phyloP scores from a whole-genome alignment of 2,113 vertebrate genomes.

The Halichoerus grypus region DNA sequence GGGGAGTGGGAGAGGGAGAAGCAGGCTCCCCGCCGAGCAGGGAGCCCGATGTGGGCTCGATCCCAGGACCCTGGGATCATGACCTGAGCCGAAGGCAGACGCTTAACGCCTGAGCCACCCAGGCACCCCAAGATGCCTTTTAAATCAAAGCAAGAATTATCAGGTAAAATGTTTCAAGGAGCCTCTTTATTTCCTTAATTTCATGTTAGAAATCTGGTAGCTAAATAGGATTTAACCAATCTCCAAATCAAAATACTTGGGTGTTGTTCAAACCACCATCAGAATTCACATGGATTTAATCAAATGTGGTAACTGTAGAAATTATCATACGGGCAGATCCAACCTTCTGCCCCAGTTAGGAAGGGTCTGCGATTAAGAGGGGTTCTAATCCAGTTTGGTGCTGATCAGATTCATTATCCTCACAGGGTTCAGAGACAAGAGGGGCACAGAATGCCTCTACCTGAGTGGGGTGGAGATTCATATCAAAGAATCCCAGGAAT shows the following conservation, averaged over 20 bases:
- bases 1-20: too few relatives aligned
- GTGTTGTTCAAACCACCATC: neutral
- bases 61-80: too few relatives aligned
- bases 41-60: too few relatives aligned
- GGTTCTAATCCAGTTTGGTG: neutral
- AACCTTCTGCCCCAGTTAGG: neutral
- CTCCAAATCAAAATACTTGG: neutral
- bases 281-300: neutral
- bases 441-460: neutral
- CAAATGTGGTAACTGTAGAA: neutral
- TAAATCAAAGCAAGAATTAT: conserved; percentile 40
- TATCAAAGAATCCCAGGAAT: neutral
- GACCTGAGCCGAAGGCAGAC: too few relatives aligned
- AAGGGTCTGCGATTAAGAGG: neutral
- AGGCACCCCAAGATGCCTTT: neutral
- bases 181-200: conserved; percentile 14
- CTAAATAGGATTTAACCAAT: neutral
- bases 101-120: too few relatives aligned
- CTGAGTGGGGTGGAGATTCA: neutral
- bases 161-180: neutral
- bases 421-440: neutral
- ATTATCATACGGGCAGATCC: neutral
- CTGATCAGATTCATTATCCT: neutral
- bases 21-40: too few relatives aligned
- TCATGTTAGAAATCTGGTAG: neutral